Conservation (phyloP, 2,888 invertebrate genomes). For the Microctonus hyperodae region DNA sequence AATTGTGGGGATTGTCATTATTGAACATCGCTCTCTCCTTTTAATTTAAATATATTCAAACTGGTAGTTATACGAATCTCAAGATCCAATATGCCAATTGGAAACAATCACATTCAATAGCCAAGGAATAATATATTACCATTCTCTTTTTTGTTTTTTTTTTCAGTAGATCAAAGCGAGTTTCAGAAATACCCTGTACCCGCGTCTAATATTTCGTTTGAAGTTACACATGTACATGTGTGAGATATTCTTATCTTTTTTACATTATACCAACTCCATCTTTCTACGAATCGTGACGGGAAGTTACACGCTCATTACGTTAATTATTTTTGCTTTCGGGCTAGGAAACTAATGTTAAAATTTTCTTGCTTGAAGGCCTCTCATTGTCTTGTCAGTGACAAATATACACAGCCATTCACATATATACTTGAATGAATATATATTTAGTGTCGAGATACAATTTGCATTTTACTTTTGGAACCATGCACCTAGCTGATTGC, state of each 20-base stretch:
- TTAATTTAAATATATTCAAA: neutral
- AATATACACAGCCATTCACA: neutral
- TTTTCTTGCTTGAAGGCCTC: neutral
- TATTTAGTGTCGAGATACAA: neutral
- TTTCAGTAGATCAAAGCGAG: neutral
- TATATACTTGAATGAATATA: no score
- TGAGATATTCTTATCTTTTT: neutral
- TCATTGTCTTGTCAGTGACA: neutral
- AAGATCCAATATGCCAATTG: neutral
- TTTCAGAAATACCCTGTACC: neutral
- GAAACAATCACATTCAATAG: neutral
- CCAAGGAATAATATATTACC: neutral
- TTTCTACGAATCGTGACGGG: slow-evolving; percentile 15
- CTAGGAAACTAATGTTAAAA: slow-evolving; percentile 3
- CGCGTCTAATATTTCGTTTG: neutral
- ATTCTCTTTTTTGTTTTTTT: neutral
- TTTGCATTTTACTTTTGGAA: neutral
- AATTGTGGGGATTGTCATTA: neutral
- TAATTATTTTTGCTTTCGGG: slow-evolving; percentile 25
- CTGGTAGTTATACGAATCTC: neutral
- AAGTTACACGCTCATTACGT: slow-evolving; percentile 27
- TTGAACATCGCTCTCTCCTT: neutral
- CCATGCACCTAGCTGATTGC: neutral
- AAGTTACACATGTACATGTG: slow-evolving; percentile 10
- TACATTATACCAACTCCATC: neutral